Base-by-base conservation (phyloP, 1,140 invertebrate species). In the Temnothorax longispinosus region DNA sequence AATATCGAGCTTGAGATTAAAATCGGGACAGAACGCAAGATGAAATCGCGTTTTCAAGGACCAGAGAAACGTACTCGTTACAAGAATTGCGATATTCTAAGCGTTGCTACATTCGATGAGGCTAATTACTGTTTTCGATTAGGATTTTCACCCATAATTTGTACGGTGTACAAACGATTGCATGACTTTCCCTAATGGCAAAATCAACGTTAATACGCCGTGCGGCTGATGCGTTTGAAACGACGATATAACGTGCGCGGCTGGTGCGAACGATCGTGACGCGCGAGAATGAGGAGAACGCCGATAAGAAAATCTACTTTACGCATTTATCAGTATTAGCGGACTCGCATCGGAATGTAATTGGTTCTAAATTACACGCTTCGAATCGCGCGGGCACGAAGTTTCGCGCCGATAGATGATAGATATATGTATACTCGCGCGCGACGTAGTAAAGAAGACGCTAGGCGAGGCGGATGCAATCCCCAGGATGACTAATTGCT, bases 401-500 rank as follows among this genome's bases (percentile, higher is more conserved):
- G 47, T 65, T 50, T 15, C 21, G 54, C 80, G 21, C 54, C 80
- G 67, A 60, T 71, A 81, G 64, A 81, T 32, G n/a, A n/a, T n/a
- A n/a, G n/a, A n/a, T n/a, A n/a, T n/a, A n/a, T n/a, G 38, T 47
- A 74, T 50, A 81, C 65, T 44, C 65, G 41, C 52, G 44, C 65
- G 77, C 77, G 77, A 58, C 64, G 69, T 35, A 3, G 69, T 75
- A 75, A 84, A 84, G 80, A 84, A 84, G 69, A 84, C 69, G 69
- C 80, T 41, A 74, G 54, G 41, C 80, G 41, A 84, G 41, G 58
- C 80, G 69, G 69, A 84, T 62, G 80, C 80, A 75, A 84, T 84
- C 27, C 80, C 54, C 69, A 32, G 77, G 69, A 74, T 84, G 80
- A 84, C 80, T 84, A 84, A 84, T 84, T 84, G 80, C 80, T 71